phyloP scores from a whole-genome alignment of 2,888 invertebrate genomes.

The Vannuccia rotundouncinata region DNA sequence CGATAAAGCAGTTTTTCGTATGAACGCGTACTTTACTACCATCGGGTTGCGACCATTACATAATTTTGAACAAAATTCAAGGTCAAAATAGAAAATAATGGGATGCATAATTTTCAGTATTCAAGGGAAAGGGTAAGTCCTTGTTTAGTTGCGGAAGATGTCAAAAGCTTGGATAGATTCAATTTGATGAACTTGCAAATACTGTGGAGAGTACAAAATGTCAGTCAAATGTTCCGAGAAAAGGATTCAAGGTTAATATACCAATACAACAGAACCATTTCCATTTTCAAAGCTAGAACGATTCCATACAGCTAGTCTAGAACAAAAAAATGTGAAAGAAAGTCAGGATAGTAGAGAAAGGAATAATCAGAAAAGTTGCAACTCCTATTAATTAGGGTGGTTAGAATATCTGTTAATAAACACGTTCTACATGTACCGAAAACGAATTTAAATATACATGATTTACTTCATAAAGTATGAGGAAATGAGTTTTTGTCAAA shows the following conservation, averaged over 20 bases:
- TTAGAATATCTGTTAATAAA: too few relatives aligned
- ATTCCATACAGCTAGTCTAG: conserved; percentile 1
- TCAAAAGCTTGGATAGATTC: conserved; percentile 4
- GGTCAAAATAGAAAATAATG: background rate
- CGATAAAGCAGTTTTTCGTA: background rate
- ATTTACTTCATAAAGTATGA: too few relatives aligned
- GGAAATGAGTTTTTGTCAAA: too few relatives aligned
- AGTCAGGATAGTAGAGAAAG: conserved; percentile 16
- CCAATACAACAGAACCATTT: background rate
- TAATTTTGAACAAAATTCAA: conserved; percentile 10
- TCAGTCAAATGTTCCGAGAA: background rate
- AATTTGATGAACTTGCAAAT: conserved; percentile 14
- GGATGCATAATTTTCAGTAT: conserved; percentile 2
- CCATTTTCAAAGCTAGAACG: conserved; percentile 18
- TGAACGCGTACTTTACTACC: background rate
- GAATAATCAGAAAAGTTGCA: background rate
- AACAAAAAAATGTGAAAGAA: background rate
- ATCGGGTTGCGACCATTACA: background rate
- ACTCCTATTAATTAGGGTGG: background rate
- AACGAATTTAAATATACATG: too few relatives aligned
- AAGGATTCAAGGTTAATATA: background rate
- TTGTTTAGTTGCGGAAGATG: background rate
- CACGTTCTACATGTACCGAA: too few relatives aligned
- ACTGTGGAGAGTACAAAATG: conserved; percentile 13
- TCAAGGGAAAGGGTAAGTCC: background rate